Evolutionary conservation across 2,888 invertebrate species (phyloP), one percentile per base, ranked within the genome.

Genomic region (Pollenia griseotomentosa): DNA sequence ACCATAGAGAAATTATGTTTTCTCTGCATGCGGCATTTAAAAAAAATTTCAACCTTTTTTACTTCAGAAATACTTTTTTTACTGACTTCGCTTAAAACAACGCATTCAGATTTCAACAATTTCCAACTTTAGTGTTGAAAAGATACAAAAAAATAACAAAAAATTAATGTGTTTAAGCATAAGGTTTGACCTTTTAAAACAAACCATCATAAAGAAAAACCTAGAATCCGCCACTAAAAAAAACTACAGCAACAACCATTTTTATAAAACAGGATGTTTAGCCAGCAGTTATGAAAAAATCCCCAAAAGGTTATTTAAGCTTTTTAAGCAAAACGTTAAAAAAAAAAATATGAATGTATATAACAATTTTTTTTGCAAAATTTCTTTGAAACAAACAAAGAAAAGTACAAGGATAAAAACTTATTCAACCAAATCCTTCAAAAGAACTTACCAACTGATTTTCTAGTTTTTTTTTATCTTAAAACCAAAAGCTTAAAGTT

Each of bases 131-230:
- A 19, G 63, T 53, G 75, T n/a, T 16, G 9, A 16, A 77, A 57
- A 16, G 9, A 46, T n/a, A 55, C 3, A 42, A 77, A 51, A 53
- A 0, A 77, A 53, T 16, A 53, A 23, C 16, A 70, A 44, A 40
- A 40, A 53, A 12, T 44, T 42, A n/a, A n/a, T 46, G 16, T 23
- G 19, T 16, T 79, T 71, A 51, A 23, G 23, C 42, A 63, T 19
- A 63, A 14, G 42, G 23, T 66, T 79, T 79, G 57, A 75, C 75
- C 63, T 75, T 75, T 73, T 12, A 14, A 42, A 51, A 75, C 5
- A 68, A 14, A 12, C 14, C 33, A 51, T 10, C 23, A 40, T 12
- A 44, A 44, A 19, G 9, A 57, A 44, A 33, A 33, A 33, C 33
- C 33, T 1, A 33, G 33, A 33, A 33, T 33, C 33, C 61, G 42